These are phyloP conservation scores for Cyphomyrmex costatus DNA, from an alignment of 1,140 invertebrate genomes.

Conservation along the genomic window DNA sequence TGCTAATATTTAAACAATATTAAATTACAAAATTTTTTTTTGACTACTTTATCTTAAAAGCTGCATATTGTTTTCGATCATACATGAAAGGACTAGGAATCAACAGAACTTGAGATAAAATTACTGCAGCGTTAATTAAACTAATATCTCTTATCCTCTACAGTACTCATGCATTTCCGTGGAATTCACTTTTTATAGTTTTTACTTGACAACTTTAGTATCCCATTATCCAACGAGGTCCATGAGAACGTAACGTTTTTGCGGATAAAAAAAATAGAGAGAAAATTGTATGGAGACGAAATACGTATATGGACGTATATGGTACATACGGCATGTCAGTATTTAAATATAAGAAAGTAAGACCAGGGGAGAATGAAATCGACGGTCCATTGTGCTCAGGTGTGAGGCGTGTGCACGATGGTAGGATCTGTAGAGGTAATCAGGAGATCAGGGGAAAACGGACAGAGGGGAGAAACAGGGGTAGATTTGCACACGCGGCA, in stretches of 20 bases:
- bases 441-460: constrained; percentile 12
- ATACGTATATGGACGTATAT: constrained; percentile 19
- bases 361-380: constrained; percentile 40
- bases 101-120: neutral
- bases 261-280: neutral
- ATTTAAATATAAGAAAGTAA: constrained; percentile 47
- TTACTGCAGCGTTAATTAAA: neutral
- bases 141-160: neutral
- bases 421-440: constrained; percentile 38
- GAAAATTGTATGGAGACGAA: constrained; percentile 39
- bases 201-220: constrained; percentile 1
- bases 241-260: neutral
- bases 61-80: neutral
- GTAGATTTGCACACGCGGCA: constrained; percentile 86
- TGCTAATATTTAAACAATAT: neutral
- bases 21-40: neutral
- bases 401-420: constrained; percentile 69
- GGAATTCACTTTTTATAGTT: neutral
- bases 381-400: constrained; percentile 68
- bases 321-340: constrained; percentile 35
- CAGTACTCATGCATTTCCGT: neutral
- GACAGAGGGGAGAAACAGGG: constrained; percentile 60
- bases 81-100: neutral
- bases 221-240: neutral
- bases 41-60: neutral